Percentiles rank a stretch among this genome's conserved stretches.
Conservation (phyloP, 2,888 invertebrate genomes). For the Drosophila colorata region DNA sequence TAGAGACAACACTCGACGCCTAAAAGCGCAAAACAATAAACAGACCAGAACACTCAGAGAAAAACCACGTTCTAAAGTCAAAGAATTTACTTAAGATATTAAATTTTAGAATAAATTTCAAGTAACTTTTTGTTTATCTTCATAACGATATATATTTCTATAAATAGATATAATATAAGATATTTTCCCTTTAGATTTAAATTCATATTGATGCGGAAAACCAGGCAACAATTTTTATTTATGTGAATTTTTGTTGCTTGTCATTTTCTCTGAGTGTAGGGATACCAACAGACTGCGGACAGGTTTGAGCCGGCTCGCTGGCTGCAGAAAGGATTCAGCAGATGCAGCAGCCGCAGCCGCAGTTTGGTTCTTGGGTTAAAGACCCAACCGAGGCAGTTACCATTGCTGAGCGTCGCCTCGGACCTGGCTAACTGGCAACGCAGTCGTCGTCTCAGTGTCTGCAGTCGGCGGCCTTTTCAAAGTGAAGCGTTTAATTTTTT, state of each 20-base stretch:
- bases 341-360: slow-evolving; percentile 9
- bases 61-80: slow-evolving; percentile 1
- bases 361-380: slow-evolving; percentile 51
- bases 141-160: neutral
- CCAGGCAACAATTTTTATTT: too few relatives aligned
- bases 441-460: slow-evolving; percentile 66
- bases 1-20: slow-evolving; percentile 42
- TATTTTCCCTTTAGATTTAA: too few relatives aligned
- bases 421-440: slow-evolving; percentile 38
- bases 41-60: slow-evolving; percentile 4
- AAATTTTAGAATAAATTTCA: too few relatives aligned
- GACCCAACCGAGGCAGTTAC: slow-evolving; percentile 43
- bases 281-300: slow-evolving; percentile 19
- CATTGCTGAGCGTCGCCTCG: neutral
- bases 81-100: too few relatives aligned
- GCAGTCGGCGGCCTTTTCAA: slow-evolving; percentile 72
- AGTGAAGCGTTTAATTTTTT: slow-evolving; percentile 35
- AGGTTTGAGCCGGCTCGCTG: slow-evolving; percentile 28
- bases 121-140: neutral
- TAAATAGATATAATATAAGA: too few relatives aligned
- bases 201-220: too few relatives aligned
- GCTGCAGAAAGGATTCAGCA: slow-evolving; percentile 33
- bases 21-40: slow-evolving; percentile 59
- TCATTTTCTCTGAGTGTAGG: neutral
- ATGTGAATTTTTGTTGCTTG: too few relatives aligned